phyloP scores from a whole-genome alignment of 2,888 invertebrate genomes.

The Netelia melanura region DNA sequence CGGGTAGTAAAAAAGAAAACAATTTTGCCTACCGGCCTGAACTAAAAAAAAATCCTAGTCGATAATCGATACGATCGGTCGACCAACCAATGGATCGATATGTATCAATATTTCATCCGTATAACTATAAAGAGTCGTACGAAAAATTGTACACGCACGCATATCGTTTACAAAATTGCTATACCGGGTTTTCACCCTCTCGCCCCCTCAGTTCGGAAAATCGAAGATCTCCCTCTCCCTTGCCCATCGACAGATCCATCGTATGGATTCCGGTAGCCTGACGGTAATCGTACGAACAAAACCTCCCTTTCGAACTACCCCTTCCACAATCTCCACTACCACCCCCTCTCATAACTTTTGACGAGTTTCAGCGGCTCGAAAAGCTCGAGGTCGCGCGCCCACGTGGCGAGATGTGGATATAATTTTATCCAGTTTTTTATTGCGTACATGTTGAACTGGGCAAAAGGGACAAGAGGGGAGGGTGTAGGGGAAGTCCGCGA shows the following conservation, averaged over 20 bases:
- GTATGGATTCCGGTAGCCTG: slow-evolving; percentile 51
- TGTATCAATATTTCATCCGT: slow-evolving; percentile 40
- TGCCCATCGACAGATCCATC: slow-evolving; percentile 47
- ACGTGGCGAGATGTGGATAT: slow-evolving; percentile 83
- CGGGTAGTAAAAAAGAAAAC: no score
- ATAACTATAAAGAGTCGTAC: background rate
- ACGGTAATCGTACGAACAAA: slow-evolving; percentile 12
- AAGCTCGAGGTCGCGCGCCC: slow-evolving; percentile 47
- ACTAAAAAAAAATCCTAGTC: slow-evolving; percentile 13
- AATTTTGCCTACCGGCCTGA: no score
- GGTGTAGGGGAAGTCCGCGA: slow-evolving; percentile 76
- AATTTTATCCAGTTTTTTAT: slow-evolving; percentile 84
- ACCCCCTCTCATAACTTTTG: slow-evolving; percentile 80
- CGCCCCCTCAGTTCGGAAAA: slow-evolving; percentile 38
- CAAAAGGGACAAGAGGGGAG: slow-evolving; percentile 72
- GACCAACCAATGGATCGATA: slow-evolving; percentile 45
- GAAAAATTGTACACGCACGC: slow-evolving; percentile 9
- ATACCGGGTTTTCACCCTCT: slow-evolving; percentile 37
- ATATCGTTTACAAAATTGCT: background rate
- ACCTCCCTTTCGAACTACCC: slow-evolving; percentile 28
- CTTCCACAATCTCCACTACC: slow-evolving; percentile 8
- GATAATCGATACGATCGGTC: slow-evolving; percentile 56
- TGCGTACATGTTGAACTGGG: slow-evolving; percentile 84
- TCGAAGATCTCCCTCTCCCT: slow-evolving; percentile 43
- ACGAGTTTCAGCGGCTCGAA: slow-evolving; percentile 80